phyloP scores from a whole-genome alignment of 1,140 invertebrate species.

The Notospermus geniculatus region DNA sequence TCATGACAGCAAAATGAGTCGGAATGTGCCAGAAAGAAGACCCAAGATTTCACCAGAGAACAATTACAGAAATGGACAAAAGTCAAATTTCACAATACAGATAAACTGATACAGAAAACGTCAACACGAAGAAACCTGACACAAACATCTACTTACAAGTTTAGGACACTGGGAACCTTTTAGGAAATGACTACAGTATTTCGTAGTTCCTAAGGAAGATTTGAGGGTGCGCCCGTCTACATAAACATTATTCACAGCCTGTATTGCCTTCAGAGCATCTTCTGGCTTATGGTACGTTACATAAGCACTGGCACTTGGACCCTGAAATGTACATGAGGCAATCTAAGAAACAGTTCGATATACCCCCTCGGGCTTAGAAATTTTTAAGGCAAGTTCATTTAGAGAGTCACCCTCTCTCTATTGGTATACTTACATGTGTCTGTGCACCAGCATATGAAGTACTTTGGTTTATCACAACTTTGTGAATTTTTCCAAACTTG shows the following conservation, averaged over 20 bases:
- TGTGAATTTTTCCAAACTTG: slow-evolving; percentile 99
- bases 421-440: slow-evolving; percentile 59
- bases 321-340: too few relatives aligned
- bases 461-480: slow-evolving; percentile 98
- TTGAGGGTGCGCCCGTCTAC: slow-evolving; percentile 94
- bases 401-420: too few relatives aligned
- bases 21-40: too few relatives aligned
- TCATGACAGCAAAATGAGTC: too few relatives aligned
- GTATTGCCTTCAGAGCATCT: slow-evolving; percentile 93
- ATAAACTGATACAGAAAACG: not conserved
- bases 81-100: not conserved
- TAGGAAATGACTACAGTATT: slow-evolving; percentile 99
- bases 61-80: too few relatives aligned
- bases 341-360: too few relatives aligned
- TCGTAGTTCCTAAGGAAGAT: slow-evolving; percentile 97
- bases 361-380: too few relatives aligned
- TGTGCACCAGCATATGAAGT: slow-evolving; percentile 93
- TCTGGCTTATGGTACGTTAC: slow-evolving; percentile 93
- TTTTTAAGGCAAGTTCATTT: too few relatives aligned
- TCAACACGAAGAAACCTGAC: too few relatives aligned
- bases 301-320: slow-evolving; percentile 93
- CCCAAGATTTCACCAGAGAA: too few relatives aligned
- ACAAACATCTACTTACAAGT: slow-evolving; percentile 60
- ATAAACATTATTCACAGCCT: slow-evolving; percentile 94
- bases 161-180: slow-evolving; percentile 96